Evolutionary conservation across 2,888 invertebrate genomes (phyloP).

Genomic region (Yponomeuta malinellus): DNA sequence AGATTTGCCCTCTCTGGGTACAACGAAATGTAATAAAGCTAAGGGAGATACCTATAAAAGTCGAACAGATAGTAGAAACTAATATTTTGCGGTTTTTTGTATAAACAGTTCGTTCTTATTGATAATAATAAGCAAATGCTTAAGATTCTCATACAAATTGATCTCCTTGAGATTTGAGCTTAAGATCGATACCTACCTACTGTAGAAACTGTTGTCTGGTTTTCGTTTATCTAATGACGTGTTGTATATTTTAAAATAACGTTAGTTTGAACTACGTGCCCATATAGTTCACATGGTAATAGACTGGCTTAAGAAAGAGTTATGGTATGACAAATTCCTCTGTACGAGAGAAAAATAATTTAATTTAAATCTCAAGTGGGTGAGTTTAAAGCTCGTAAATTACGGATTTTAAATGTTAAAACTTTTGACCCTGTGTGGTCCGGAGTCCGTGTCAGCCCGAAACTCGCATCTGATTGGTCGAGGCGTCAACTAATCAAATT

Average conservation of each 20-base stretch:
- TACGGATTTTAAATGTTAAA: conserved; percentile 51
- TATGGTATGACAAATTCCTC: conserved; percentile 11
- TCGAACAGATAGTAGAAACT: no score
- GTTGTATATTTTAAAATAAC: no score
- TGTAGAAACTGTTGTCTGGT: no score
- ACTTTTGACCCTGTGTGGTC: conserved; percentile 45
- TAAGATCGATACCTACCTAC: no score
- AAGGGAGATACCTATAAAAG: no score
- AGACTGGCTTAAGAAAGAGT: not conserved
- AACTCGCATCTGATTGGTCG: conserved; percentile 18
- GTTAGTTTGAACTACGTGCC: no score
- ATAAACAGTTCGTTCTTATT: no score
- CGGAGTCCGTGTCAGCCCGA: conserved; percentile 34
- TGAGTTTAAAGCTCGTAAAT: conserved; percentile 62
- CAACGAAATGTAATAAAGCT: not conserved
- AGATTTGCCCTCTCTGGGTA: not conserved
- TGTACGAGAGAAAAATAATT: conserved; percentile 18
- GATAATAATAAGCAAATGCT: no score
- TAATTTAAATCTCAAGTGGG: conserved; percentile 51
- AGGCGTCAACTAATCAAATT: conserved; percentile 63
- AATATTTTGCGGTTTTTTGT: no score
- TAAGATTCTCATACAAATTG: no score
- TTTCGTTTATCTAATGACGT: no score
- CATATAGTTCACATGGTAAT: not conserved
- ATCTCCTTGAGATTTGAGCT: no score